Conservation (phyloP, 2,113 vertebrate species). For the Cercocebus atys region DNA sequence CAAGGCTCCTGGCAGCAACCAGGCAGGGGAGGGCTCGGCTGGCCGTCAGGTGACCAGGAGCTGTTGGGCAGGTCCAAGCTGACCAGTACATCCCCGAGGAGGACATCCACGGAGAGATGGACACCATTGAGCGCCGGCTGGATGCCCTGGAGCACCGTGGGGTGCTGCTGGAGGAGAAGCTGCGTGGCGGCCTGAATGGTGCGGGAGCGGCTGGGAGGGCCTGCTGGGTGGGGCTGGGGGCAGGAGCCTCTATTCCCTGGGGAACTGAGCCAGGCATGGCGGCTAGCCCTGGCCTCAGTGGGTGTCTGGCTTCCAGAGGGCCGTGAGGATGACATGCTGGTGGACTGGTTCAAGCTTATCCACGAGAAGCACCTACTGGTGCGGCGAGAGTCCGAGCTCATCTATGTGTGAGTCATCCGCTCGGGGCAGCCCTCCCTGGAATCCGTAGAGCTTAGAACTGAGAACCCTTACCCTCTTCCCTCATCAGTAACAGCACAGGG, state of each 20-base stretch:
- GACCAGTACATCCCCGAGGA: constrained; percentile 89
- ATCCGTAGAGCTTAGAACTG: rapidly evolving
- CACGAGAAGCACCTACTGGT: constrained; percentile 92
- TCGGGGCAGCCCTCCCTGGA: rapidly evolving
- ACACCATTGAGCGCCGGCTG: constrained; percentile 87
- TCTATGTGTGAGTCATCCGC: constrained; percentile 89
- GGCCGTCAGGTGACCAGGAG: background rate
- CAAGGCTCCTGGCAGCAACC: background rate
- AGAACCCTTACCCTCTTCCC: background rate
- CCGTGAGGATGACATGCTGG: constrained; percentile 90
- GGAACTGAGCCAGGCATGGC: background rate
- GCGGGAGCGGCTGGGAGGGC: background rate
- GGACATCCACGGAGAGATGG: constrained; percentile 90
- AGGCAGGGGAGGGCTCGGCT: background rate
- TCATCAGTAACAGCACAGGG: background rate
- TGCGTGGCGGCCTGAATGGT: constrained; percentile 89
- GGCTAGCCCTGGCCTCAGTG: background rate
- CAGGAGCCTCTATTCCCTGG: background rate
- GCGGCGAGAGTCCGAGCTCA: constrained; percentile 90
- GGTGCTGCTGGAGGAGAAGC: constrained; percentile 89
- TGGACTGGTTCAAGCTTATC: constrained; percentile 93
- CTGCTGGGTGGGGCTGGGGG: background rate
- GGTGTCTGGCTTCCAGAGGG: constrained; percentile 83
- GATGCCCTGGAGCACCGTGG: constrained; percentile 90
- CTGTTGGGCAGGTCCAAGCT: constrained; percentile 88